phyloP scores from a whole-genome alignment of 2,113 vertebrate species.

The Pampusana beccarii region DNA sequence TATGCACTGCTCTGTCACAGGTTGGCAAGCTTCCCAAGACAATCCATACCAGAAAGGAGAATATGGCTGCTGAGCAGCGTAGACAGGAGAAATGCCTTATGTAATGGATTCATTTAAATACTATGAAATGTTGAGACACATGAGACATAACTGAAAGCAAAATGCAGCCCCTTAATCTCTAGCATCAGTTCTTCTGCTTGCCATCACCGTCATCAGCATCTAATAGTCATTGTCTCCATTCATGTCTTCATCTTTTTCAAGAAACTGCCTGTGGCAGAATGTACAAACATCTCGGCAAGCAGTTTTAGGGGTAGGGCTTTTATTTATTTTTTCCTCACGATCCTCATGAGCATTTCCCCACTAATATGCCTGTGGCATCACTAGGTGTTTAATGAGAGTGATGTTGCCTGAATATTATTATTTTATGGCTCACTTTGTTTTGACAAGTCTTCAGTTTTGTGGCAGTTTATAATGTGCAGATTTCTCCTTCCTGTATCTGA shows the following conservation, averaged over 20 bases:
- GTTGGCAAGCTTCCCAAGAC: constrained; percentile 62
- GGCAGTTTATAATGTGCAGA: neutral
- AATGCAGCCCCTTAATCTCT: constrained; percentile 30
- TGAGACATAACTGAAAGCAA: constrained; percentile 17
- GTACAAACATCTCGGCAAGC: constrained; percentile 38
- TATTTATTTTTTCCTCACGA: constrained; percentile 9
- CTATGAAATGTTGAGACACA: constrained; percentile 27
- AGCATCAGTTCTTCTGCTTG: constrained; percentile 25
- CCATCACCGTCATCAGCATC: neutral
- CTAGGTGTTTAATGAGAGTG: constrained; percentile 68
- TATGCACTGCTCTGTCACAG: constrained; percentile 55
- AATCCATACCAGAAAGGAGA: constrained; percentile 46
- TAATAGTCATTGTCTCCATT: constrained; percentile 38
- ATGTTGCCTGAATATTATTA: constrained; percentile 24
- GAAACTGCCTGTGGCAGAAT: constrained; percentile 51
- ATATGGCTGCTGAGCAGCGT: neutral
- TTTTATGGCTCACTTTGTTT: constrained; percentile 52
- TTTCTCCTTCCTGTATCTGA: neutral
- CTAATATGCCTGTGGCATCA: constrained; percentile 57
- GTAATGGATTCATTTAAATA: constrained; percentile 37
- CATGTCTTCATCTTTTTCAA: constrained; percentile 36
- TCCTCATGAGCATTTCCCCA: constrained; percentile 34
- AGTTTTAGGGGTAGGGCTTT: neutral
- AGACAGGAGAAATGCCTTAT: constrained; percentile 10
- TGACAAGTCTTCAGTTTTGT: constrained; percentile 36